Base-by-base conservation (phyloP, 2,797 vertebrate species). In the Channallabes apus region DNA sequence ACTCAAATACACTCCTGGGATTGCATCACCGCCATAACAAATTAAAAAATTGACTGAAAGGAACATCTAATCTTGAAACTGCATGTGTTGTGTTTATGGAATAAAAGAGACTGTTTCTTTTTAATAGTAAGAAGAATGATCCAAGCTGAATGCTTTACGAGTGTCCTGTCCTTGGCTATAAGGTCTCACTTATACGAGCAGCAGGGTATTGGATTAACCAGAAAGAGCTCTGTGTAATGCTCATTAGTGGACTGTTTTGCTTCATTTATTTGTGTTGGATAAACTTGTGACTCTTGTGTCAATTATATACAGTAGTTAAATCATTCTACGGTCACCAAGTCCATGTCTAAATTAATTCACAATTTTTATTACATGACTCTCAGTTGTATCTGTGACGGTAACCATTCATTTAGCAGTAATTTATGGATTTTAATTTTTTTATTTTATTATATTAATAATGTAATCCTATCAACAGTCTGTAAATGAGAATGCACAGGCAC, bases 241-340 rank as follows among this genome's bases (percentile, higher is more conserved):
- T 86, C 84, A 85, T 88, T 87, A 85, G 58, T 14, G 35, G 54
- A 80, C 71, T 72, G 24, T 35, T 82, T 71, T 83, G 41, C 85
- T 87, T 82, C 24, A 85, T 54, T 84, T 79, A 15, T 82, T 29
- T 12, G 38, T 41, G 62, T 82, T 59, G 61, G 35, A 41, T 17
- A 18, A 81, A 68, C 27, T 41, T 56, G 22, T 84, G 81, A 86
- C 84, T 6, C 32, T 81, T 89, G 32, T 32, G n/a, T 82, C 54
- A 35, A 24, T 80, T 61, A 71, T 58, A 64, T 41, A 41, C 38
- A 41, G 38, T 38, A 64, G 18, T 73, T 58, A 80, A 64, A 76
- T 84, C 65, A 54, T 80, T 64, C 71, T 79, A 38, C 51, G 22
- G 27, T 61, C 72, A 65, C 58, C 61, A 64, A 86, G 51, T 80